Conservation (phyloP, 2,797 vertebrate genomes). For the Cacajao melanocephalus region DNA sequence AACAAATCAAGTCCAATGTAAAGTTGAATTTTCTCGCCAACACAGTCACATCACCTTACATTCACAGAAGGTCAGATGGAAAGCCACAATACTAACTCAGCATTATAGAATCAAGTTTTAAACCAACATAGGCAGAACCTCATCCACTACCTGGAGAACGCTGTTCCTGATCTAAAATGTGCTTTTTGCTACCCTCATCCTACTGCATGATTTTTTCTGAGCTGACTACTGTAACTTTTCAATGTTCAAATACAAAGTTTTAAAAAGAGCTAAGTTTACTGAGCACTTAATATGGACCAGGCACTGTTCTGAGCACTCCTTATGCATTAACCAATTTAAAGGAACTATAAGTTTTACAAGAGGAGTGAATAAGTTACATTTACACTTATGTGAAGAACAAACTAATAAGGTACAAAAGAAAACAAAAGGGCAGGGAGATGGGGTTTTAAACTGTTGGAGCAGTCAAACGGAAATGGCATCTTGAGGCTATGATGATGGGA, state of each 20-base stretch:
- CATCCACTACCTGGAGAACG: neutral
- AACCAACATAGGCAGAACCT: neutral
- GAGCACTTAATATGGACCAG: neutral
- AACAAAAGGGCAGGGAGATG: neutral
- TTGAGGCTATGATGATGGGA: neutral
- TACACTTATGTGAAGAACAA: neutral
- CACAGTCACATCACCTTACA: neutral
- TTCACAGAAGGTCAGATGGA: neutral
- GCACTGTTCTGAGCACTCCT: neutral
- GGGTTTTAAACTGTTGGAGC: fast-evolving
- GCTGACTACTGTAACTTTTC: neutral
- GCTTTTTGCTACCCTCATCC: neutral
- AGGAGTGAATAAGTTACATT: neutral
- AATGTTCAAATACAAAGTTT: neutral
- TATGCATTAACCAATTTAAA: neutral
- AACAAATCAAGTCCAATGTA: neutral
- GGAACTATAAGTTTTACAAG: neutral
- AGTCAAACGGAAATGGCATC: neutral
- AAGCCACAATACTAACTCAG: neutral
- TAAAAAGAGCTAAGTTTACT: neutral
- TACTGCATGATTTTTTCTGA: neutral
- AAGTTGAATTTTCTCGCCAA: neutral
- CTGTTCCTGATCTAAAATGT: neutral
- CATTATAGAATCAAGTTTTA: neutral
- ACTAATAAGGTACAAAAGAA: neutral